Evolutionary conservation across 2,113 vertebrate species (phyloP).

Genomic region (Chascanopsetta lugubris): DNA sequence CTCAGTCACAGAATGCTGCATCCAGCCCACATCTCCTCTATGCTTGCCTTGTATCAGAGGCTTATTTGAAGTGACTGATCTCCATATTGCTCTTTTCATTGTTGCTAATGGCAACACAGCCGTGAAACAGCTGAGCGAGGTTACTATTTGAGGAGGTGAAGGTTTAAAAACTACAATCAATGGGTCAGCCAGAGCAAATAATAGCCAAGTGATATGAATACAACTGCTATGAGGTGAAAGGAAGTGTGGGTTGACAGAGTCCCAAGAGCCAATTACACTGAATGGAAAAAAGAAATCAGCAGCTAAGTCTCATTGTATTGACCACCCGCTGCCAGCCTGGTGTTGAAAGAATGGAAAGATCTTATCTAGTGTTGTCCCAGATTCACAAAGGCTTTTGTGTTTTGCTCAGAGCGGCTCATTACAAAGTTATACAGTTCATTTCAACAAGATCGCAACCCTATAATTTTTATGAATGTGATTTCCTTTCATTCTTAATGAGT

Average conservation of each 20-base stretch:
- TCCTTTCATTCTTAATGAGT: conserved; percentile 20
- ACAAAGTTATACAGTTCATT: conserved; percentile 30
- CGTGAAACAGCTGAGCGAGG: conserved; percentile 75
- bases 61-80: conserved; percentile 74
- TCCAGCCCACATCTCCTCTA: conserved; percentile 47
- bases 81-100: conserved; percentile 80
- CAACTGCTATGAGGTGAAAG: conserved; percentile 77
- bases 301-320: conserved; percentile 76
- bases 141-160: conserved; percentile 74
- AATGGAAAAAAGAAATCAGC: conserved; percentile 65
- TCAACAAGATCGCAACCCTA: conserved; percentile 1
- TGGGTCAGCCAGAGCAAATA: conserved; percentile 78
- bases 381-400: conserved; percentile 62
- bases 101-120: conserved; percentile 75
- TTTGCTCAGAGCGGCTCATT: conserved; percentile 37
- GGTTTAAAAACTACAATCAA: conserved; percentile 72
- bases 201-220: conserved; percentile 80
- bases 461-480: conserved; percentile 13
- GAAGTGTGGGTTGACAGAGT: conserved; percentile 69
- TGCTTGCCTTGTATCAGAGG: conserved; percentile 57
- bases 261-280: conserved; percentile 71
- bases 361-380: conserved; percentile 67
- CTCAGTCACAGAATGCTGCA: conserved; percentile 53
- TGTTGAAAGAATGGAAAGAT: conserved; percentile 67
- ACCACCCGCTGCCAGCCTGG: conserved; percentile 55